Conservation (phyloP, 2,797 vertebrate species). For the Aphelocoma californica region DNA sequence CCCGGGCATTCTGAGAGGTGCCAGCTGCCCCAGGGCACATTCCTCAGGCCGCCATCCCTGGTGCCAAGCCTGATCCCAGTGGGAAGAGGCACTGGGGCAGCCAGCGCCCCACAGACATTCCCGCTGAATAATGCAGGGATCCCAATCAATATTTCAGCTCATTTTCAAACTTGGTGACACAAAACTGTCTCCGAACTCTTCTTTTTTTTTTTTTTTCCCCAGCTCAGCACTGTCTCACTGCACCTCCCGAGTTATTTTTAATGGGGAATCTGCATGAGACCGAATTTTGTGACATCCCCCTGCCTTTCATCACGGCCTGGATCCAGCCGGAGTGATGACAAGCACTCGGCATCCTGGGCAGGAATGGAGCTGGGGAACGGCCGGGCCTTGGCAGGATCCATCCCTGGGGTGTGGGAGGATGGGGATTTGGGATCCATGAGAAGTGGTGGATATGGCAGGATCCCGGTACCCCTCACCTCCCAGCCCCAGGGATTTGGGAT, state of each 20-base stretch:
- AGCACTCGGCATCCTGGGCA: not conserved
- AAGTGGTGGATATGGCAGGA: rapidly evolving
- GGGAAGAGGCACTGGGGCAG: not conserved
- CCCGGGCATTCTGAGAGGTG: not conserved
- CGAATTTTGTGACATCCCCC: constrained; percentile 24
- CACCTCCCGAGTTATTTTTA: constrained; percentile 69
- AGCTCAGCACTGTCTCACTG: constrained; percentile 13
- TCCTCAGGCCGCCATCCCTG: rapidly evolving
- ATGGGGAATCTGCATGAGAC: constrained; percentile 28
- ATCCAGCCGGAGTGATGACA: not conserved
- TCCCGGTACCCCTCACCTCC: rapidly evolving
- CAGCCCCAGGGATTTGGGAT: not conserved
- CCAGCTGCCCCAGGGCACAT: not conserved
- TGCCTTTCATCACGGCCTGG: constrained; percentile 23
- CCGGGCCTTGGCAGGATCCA: not conserved
- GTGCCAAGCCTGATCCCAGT: rapidly evolving
- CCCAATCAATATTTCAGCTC: constrained; percentile 56
- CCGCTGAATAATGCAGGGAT: constrained; percentile 18
- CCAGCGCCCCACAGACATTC: not conserved
- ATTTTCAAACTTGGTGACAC: constrained; percentile 58
- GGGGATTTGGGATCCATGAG: not conserved
- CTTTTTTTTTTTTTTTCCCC: constrained; percentile 11
- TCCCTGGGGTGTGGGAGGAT: not conserved
- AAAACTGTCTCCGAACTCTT: constrained; percentile 58
- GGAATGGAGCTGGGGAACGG: not conserved